Evolutionary conservation across 1,140 invertebrate species (phyloP).

Genomic region (Papilio machaon): DNA sequence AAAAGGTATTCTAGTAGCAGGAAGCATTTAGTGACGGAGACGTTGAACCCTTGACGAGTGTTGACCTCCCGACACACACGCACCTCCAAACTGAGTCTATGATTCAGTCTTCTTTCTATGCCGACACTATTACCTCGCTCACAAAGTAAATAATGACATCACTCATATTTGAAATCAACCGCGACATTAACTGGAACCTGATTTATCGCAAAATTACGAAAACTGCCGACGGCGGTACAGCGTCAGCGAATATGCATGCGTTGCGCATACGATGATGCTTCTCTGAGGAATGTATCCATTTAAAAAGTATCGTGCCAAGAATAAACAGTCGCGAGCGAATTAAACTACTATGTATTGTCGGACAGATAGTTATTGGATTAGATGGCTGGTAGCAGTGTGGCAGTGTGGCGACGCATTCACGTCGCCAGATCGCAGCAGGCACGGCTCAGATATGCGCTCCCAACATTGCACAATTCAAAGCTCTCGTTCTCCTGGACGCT

Average conservation of each 20-base stretch:
- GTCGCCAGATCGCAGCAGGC: constrained; percentile 49
- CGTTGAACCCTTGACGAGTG: constrained; percentile 64
- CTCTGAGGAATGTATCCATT: constrained; percentile 14
- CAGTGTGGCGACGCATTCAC: constrained; percentile 39
- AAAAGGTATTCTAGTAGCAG: constrained; percentile 59
- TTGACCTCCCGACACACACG: constrained; percentile 58
- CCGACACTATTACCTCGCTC: constrained; percentile 45
- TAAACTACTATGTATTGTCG: constrained; percentile 53
- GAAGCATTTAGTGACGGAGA: constrained; percentile 58
- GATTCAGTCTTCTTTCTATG: constrained; percentile 61
- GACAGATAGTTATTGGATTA: constrained; percentile 46
- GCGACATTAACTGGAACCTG: constrained; percentile 28
- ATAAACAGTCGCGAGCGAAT: constrained; percentile 40
- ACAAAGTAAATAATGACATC: constrained; percentile 58
- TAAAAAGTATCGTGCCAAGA: constrained; percentile 33
- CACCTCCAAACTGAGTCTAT: constrained; percentile 50
- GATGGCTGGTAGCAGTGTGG: constrained; percentile 44
- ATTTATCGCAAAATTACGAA: constrained; percentile 32
- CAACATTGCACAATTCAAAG: constrained; percentile 55
- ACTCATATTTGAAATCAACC: constrained; percentile 40
- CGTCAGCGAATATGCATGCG: background rate
- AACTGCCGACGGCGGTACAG: constrained; percentile 25
- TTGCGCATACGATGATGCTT: background rate
- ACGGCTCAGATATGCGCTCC: constrained; percentile 57
- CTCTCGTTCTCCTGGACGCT: constrained; percentile 47